phyloP scores from a whole-genome alignment of 1,140 invertebrate genomes.

The Euschistus heros region DNA sequence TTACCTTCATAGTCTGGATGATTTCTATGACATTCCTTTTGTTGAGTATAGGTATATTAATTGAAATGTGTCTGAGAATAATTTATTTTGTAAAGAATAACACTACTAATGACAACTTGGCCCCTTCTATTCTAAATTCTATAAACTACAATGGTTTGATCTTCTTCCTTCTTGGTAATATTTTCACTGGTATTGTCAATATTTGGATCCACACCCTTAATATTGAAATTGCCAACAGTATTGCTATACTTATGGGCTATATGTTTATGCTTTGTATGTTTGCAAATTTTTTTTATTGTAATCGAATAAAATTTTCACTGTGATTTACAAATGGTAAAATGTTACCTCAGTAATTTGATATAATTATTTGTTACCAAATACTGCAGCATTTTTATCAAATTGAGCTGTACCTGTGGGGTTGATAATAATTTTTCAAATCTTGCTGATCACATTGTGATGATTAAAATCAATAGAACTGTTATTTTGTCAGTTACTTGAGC shows the following conservation, averaged over 20 bases:
- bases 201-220: conserved; percentile 50
- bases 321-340: conserved; percentile 3
- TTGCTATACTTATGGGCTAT: conserved; percentile 48
- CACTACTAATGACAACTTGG: conserved; percentile 22
- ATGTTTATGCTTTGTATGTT: conserved; percentile 37
- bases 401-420: too few species aligned
- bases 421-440: too few species aligned
- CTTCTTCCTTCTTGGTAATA: conserved; percentile 67
- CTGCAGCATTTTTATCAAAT: too few species aligned
- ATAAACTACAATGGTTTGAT: conserved; percentile 64
- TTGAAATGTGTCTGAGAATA: conserved; percentile 19
- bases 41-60: conserved; percentile 25
- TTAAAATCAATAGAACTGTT: too few species aligned
- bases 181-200: conserved; percentile 71
- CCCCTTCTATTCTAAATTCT: conserved; percentile 48
- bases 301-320: conserved; percentile 23
- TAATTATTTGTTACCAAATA: too few species aligned
- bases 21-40: conserved; percentile 41
- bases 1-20: conserved; percentile 64
- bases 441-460: too few species aligned
- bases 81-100: background rate
- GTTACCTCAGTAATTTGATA: too few species aligned
- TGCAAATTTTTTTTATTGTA: conserved; percentile 17
- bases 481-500: too few species aligned
- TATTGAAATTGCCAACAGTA: conserved; percentile 36